Evolutionary conservation across 2,888 invertebrate genomes (phyloP).

Genomic region (Pherbina coryleti): DNA sequence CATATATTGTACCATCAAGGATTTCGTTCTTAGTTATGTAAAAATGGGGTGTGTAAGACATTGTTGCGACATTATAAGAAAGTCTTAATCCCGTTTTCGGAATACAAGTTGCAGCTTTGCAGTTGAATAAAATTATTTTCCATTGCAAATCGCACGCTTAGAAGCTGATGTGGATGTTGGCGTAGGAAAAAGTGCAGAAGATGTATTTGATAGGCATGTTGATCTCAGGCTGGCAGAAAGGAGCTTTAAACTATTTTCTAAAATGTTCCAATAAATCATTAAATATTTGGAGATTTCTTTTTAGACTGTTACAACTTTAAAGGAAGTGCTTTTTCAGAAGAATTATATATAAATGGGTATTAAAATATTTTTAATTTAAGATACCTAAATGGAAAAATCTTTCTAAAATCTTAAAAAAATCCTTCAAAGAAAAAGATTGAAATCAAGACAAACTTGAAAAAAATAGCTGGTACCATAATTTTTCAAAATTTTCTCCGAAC

Average conservation of each 20-base stretch:
- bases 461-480: no score
- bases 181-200: no score
- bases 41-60: not conserved
- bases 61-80: slow-evolving; percentile 14
- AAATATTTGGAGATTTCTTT: not conserved
- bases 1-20: slow-evolving; percentile 5
- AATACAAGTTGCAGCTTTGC: not conserved
- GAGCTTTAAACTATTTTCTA: not conserved
- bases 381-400: no score
- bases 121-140: not conserved
- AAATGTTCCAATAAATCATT: slow-evolving; percentile 13
- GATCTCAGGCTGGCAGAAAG: not conserved
- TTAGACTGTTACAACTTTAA: no score
- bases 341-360: no score
- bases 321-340: no score
- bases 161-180: not conserved
- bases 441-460: no score
- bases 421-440: no score
- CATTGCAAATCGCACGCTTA: not conserved
- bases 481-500: no score
- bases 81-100: slow-evolving; percentile 13
- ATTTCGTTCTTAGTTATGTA: not conserved
- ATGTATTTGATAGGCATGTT: not conserved
- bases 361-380: no score
- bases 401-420: no score